These are phyloP conservation scores for Torymus aiolomorphi DNA, from an alignment of 2,888 invertebrate species.

Conservation along the genomic window DNA sequence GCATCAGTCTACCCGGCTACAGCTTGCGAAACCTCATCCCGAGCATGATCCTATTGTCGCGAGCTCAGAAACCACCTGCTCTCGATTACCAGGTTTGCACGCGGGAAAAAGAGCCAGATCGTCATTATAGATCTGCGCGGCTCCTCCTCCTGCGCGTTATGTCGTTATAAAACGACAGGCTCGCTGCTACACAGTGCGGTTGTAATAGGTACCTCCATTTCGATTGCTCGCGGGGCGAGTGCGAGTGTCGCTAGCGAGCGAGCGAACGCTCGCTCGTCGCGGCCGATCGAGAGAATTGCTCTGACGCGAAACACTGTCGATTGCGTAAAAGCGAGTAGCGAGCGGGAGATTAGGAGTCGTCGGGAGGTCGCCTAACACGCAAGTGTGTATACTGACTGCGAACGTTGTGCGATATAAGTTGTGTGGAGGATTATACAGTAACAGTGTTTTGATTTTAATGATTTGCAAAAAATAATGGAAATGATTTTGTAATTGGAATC, in stretches of 20 bases:
- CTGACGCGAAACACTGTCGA: conserved; percentile 71
- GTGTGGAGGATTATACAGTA: too few relatives aligned
- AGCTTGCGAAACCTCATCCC: too few relatives aligned
- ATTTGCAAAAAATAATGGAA: too few relatives aligned
- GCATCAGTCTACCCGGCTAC: too few relatives aligned
- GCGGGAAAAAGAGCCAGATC: conserved; percentile 20
- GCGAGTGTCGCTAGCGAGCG: not conserved
- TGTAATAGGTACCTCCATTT: not conserved
- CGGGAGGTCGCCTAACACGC: conserved; percentile 43
- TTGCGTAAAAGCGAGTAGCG: conserved; percentile 72
- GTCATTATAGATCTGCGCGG: too few relatives aligned
- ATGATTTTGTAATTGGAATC: too few relatives aligned
- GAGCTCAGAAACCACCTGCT: conserved; percentile 26
- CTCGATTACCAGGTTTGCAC: conserved; percentile 39
- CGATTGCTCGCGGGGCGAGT: not conserved
- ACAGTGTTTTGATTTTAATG: too few relatives aligned
- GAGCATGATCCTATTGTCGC: not conserved
- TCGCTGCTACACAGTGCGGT: too few relatives aligned
- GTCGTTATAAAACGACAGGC: not conserved
- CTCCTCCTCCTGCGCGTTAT: conserved; percentile 3
- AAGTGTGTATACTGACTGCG: not conserved
- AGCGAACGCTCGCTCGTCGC: conserved; percentile 5
- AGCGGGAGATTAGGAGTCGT: conserved; percentile 64
- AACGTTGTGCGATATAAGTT: too few relatives aligned
- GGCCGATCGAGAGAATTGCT: conserved; percentile 51